phyloP scores from a whole-genome alignment of 2,113 vertebrate species.

The Pluvialis apricaria region DNA sequence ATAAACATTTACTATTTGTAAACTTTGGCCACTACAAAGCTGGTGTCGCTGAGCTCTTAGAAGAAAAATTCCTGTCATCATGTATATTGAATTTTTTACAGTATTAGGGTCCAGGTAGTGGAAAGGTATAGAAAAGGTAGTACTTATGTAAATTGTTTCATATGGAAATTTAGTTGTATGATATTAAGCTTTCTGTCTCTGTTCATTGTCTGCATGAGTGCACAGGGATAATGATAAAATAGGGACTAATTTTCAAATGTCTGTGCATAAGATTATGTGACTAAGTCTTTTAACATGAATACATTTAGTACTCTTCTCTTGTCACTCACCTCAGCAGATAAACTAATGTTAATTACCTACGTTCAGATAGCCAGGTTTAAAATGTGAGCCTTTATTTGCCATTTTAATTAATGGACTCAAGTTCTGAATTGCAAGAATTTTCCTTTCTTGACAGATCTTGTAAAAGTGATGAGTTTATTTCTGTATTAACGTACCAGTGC shows the following conservation, averaged over 20 bases:
- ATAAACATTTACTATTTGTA: background rate
- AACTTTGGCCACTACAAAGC: background rate
- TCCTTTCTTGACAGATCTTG: background rate
- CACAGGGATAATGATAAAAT: background rate
- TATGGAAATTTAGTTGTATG: background rate
- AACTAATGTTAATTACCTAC: background rate
- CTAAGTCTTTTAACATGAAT: background rate
- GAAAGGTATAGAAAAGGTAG: background rate
- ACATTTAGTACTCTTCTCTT: background rate
- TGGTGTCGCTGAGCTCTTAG: background rate
- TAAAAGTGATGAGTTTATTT: background rate
- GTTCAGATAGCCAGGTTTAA: background rate
- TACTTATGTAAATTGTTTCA: background rate
- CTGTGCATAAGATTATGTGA: background rate
- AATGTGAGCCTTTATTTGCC: background rate
- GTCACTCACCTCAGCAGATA: background rate
- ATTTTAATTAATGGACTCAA: background rate
- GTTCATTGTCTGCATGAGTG: background rate
- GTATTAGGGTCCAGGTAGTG: background rate
- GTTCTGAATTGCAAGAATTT: background rate
- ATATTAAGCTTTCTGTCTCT: background rate
- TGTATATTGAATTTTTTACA: background rate
- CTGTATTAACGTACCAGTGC: background rate
- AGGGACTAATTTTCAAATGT: background rate
- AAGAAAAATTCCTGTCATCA: background rate